phyloP scores from a whole-genome alignment of 2,888 invertebrate species.

The Agrochola circellaris region DNA sequence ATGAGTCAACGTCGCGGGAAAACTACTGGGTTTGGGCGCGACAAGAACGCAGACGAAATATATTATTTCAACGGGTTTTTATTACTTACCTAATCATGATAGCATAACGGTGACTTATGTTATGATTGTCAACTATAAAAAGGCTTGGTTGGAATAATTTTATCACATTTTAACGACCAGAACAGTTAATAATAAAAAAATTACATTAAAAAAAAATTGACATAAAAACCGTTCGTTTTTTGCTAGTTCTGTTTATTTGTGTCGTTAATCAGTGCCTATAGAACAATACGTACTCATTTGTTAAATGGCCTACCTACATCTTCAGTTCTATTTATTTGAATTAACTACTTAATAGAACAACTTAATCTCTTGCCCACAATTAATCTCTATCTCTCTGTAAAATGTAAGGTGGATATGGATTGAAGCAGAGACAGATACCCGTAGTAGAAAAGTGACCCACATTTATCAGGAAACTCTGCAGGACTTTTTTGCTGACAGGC shows the following conservation, averaged over 20 bases:
- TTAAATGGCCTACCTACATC: background rate
- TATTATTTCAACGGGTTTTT: conserved; percentile 57
- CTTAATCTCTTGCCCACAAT: background rate
- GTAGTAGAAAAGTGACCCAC: background rate
- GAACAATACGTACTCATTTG: background rate
- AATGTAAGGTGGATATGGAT: background rate
- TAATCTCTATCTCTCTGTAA: background rate
- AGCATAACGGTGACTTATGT: conserved; percentile 51
- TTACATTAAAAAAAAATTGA: conserved; percentile 7
- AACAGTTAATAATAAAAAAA: conserved; percentile 22
- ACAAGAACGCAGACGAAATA: conserved; percentile 48
- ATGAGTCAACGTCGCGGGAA: conserved; percentile 69
- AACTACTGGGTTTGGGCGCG: conserved; percentile 60
- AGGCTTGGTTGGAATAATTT: conserved; percentile 16
- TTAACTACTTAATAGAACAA: background rate
- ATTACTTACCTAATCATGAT: conserved; percentile 53
- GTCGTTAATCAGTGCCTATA: background rate
- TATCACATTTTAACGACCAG: conserved; percentile 20
- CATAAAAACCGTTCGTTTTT: conserved; percentile 1
- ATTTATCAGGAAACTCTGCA: background rate
- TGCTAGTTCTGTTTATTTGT: background rate
- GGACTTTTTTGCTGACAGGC: background rate
- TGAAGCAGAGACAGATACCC: too few relatives aligned
- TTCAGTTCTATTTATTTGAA: background rate
- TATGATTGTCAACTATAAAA: conserved; percentile 31